phyloP scores from a whole-genome alignment of 2,888 invertebrate species.

The Sialis fuliginosa region DNA sequence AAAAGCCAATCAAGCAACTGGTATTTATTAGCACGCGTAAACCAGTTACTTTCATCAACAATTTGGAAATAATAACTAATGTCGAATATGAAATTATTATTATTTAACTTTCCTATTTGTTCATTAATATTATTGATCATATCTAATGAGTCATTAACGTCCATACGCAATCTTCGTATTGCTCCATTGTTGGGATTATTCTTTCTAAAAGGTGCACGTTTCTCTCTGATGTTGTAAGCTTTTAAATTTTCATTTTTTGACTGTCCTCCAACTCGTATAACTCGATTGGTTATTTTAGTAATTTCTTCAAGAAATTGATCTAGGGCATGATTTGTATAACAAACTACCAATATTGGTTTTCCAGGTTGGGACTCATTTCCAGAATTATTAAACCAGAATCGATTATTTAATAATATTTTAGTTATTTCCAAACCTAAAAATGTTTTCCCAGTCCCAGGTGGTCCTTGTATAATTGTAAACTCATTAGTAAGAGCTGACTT shows the following conservation, averaged over 20 bases:
- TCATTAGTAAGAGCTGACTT: constrained; percentile 48
- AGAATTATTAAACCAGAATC: constrained; percentile 17
- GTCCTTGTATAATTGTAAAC: constrained; percentile 68
- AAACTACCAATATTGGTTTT: constrained; percentile 53
- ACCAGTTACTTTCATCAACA: too few species aligned
- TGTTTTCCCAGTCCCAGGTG: constrained; percentile 80
- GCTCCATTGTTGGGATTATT: constrained; percentile 17
- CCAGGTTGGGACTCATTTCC: too few species aligned
- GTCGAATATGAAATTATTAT: too few species aligned
- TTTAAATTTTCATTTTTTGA: constrained; percentile 38
- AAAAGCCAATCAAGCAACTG: too few species aligned
- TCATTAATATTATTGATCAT: background rate
- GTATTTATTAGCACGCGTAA: too few species aligned
- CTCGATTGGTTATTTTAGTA: constrained; percentile 32
- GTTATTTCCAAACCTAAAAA: constrained; percentile 61
- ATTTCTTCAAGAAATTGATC: constrained; percentile 71
- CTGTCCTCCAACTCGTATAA: constrained; percentile 53
- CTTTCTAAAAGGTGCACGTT: constrained; percentile 13
- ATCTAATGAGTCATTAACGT: background rate
- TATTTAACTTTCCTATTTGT: too few species aligned
- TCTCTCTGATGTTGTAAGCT: constrained; percentile 30
- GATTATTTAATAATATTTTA: constrained; percentile 40
- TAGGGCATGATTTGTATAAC: constrained; percentile 73
- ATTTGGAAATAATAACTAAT: too few species aligned
- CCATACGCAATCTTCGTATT: constrained; percentile 22